Conservation (phyloP, 2,113 vertebrate genomes). For the Sakesphorus luctuosus region DNA sequence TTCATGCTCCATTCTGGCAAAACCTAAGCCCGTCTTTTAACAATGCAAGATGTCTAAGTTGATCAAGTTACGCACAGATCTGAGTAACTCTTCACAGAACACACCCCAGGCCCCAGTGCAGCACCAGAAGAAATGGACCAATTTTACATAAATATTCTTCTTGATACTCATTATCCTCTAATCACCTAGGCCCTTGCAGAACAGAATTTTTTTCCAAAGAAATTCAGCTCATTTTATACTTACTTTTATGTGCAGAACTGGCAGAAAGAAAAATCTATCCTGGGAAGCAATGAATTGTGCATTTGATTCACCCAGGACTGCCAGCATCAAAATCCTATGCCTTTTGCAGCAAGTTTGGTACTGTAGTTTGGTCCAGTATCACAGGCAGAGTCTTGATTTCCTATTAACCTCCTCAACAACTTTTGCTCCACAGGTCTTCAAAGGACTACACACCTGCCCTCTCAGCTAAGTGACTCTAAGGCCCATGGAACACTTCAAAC, state of each 20-base stretch:
- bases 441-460: not conserved
- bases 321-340: not conserved
- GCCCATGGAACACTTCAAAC: not conserved
- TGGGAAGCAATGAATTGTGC: not conserved
- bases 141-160: not conserved
- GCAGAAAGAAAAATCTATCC: not conserved
- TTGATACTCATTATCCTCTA: not conserved
- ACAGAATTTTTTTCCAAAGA: not conserved
- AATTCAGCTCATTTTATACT: not conserved
- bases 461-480: not conserved
- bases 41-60: not conserved
- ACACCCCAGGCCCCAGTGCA: not conserved
- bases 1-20: not conserved
- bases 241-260: not conserved
- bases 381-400: not conserved
- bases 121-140: not conserved
- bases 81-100: not conserved
- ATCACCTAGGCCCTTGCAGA: not conserved
- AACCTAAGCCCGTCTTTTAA: not conserved
- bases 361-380: not conserved
- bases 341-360: not conserved
- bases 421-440: not conserved
- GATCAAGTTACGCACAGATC: not conserved
- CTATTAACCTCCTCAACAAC: not conserved
- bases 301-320: not conserved